Percentiles rank a stretch among this genome's conserved stretches.
These are phyloP conservation scores for Sycophaga agraensis DNA, from an alignment of 1,140 invertebrate genomes.

Conservation along the genomic window DNA sequence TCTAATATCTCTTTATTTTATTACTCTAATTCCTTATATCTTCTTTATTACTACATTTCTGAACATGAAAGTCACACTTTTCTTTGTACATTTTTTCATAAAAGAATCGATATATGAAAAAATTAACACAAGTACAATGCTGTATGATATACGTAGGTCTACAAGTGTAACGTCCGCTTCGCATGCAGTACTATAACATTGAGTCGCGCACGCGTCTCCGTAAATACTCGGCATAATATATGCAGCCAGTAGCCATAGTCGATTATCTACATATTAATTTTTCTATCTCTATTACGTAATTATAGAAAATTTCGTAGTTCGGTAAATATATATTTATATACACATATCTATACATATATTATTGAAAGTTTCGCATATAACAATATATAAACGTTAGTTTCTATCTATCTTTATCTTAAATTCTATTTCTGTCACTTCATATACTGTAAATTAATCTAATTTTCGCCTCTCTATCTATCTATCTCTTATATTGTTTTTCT, in stretches of 20 bases:
- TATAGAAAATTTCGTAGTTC: conserved; percentile 15
- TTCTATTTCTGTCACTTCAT: conserved; percentile 10
- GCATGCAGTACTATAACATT: conserved; percentile 25
- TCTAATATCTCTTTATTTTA: no score
- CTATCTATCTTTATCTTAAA: conserved; percentile 8
- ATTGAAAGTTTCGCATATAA: conserved; percentile 1
- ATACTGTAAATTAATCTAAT: conserved; percentile 18
- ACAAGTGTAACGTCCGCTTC: conserved; percentile 29
- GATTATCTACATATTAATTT: conserved; percentile 17
- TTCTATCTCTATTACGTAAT: conserved; percentile 9
- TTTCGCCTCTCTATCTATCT: conserved; percentile 14
- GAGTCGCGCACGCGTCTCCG: conserved; percentile 25
- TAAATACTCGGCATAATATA: conserved; percentile 27
- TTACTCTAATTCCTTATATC: no score
- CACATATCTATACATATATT: conserved; percentile 18
- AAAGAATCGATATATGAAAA: no score
- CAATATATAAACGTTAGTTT: conserved; percentile 2
- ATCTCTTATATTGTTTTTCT: not conserved
- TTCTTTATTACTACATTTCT: no score
- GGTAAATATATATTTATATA: conserved; percentile 21
- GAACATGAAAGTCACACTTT: no score
- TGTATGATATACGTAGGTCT: conserved; percentile 7
- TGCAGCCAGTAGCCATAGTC: conserved; percentile 23
- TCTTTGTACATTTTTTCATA: no score
- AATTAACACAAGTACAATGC: no score